Conservation (phyloP, 2,888 invertebrate genomes). For the Pristionchus japonicus region DNA sequence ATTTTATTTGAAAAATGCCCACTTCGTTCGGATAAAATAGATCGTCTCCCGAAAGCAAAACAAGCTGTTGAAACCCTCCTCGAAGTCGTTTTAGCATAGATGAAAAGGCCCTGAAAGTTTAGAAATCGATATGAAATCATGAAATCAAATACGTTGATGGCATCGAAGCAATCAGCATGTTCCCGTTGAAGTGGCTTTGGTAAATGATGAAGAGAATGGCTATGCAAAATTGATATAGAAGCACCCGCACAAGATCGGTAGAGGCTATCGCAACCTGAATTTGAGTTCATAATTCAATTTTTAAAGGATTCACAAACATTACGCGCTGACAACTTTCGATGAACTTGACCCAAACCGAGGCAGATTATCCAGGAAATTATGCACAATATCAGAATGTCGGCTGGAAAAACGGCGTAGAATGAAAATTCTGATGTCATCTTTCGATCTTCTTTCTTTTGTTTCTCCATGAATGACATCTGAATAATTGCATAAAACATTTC, state of each 20-base stretch:
- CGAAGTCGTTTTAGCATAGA: neutral
- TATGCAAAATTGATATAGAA: neutral
- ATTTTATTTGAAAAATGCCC: neutral
- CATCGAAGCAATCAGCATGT: neutral
- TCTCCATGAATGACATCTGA: neutral
- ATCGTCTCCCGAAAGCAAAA: neutral
- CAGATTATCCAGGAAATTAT: neutral
- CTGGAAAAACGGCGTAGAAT: neutral
- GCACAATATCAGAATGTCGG: neutral
- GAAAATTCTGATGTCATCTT: neutral
- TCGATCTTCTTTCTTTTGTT: neutral
- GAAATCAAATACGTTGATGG: neutral
- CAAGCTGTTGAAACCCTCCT: neutral
- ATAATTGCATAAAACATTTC: no score
- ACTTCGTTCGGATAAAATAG: neutral
- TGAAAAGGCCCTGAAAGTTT: neutral
- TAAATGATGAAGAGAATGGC: neutral
- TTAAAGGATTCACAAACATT: no score
- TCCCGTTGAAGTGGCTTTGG: neutral
- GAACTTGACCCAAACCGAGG: neutral
- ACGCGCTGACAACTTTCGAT: no score
- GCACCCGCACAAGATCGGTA: neutral
- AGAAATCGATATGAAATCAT: neutral
- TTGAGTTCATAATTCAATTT: no score
- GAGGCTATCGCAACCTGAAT: neutral